Conservation (phyloP, 2,888 invertebrate genomes). For the Deilephila elpenor region DNA sequence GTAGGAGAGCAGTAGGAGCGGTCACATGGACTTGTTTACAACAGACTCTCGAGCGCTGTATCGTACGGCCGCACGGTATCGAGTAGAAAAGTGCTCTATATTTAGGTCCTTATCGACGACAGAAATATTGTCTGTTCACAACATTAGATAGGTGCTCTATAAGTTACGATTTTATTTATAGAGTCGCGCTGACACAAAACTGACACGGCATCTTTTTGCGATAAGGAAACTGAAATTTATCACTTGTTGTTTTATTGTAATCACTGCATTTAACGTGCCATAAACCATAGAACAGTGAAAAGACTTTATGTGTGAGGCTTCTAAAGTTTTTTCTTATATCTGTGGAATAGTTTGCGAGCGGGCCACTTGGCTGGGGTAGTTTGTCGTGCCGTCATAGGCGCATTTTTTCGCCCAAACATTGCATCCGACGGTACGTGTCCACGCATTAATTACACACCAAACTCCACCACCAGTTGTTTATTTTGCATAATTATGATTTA, state of each 20-base stretch:
- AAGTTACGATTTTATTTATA: neutral
- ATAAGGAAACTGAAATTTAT: neutral
- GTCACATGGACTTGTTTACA: constrained; percentile 66
- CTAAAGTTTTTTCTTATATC: neutral
- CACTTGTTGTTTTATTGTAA: neutral
- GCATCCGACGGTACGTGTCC: constrained; percentile 70
- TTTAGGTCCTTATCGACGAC: constrained; percentile 12
- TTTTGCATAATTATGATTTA: constrained; percentile 32
- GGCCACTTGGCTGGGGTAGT: constrained; percentile 17
- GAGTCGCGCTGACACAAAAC: neutral
- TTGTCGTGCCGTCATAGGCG: constrained; percentile 62
- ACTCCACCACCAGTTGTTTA: constrained; percentile 39
- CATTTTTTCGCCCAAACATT: constrained; percentile 75
- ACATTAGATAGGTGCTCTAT: constrained; percentile 2
- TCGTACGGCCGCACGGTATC: neutral
- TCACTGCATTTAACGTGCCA: neutral
- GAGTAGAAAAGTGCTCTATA: constrained; percentile 22
- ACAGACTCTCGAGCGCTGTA: constrained; percentile 38
- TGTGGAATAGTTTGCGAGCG: neutral
- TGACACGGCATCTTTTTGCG: neutral
- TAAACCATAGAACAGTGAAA: neutral
- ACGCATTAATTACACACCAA: constrained; percentile 57
- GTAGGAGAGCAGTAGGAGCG: constrained; percentile 1
- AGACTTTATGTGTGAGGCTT: neutral
- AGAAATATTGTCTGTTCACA: constrained; percentile 18